Base-by-base conservation (phyloP, 1,140 invertebrate species). In the Pogonomyrmex californicus region DNA sequence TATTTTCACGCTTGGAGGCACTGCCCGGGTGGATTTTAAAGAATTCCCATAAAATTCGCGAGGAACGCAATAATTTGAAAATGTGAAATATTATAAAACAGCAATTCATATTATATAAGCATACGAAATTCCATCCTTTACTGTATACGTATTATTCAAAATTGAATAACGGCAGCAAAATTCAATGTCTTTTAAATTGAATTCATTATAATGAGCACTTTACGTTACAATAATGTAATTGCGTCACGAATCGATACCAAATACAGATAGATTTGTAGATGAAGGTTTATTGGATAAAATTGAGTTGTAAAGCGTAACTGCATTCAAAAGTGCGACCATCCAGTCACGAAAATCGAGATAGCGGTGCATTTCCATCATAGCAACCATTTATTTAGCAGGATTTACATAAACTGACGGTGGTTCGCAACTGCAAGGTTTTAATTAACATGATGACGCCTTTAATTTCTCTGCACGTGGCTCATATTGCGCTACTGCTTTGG, bases 371-470 rank as follows among this genome's bases (percentile, higher is more conserved):
- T 75, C 78, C 75, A 81, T 89, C 76, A 88, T 86, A 86, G 17
- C 14, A 33, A 41, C 83, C 88, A 89, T 89, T 89, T 89, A 89
- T 89, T 83, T 85, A 86, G 70, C 76, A 51, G 51, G 62, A 89
- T 89, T 89, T 89, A 82, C 88, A 89, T 89, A 89, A 89, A 82
- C 88, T 86, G 87, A 86, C 79, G 83, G 76, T 73, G 83, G 68
- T 70, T 56, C 66, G 82, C 60, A 70, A 73, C 87, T 78, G 62
- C 47, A 82, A 65, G 87, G 49, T 89, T 89, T 86, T 89, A 89
- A 89, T 89, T 89, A 89, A 89, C 85, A 89, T 86, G 87, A 89
- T 86, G 88, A 89, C 73, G 88, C 88, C 83, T 86, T 89, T 89
- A 88, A 89, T 89, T 88, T 86, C 87, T 66, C 38, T 38, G n/a